These are phyloP conservation scores for Crenichthys baileyi DNA, from an alignment of 2,797 vertebrate genomes.

Conservation along the genomic window DNA sequence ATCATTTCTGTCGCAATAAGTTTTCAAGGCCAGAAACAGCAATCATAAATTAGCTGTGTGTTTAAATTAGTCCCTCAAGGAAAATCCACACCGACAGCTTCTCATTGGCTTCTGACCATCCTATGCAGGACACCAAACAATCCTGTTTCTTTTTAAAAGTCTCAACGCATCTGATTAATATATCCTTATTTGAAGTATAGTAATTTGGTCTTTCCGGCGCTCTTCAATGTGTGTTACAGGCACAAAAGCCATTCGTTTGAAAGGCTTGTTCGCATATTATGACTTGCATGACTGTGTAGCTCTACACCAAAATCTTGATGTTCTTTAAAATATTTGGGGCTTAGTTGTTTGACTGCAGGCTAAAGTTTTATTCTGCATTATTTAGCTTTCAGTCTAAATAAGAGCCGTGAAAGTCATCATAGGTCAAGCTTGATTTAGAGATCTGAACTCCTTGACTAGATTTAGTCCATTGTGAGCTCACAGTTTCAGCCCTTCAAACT, in stretches of 20 bases:
- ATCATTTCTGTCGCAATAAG: too few relatives aligned
- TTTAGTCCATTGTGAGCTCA: slow-evolving; percentile 63
- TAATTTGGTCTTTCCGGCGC: too few relatives aligned
- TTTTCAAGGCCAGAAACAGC: too few relatives aligned
- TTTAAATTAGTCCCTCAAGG: too few relatives aligned
- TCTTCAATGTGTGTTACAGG: neutral
- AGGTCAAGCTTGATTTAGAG: slow-evolving; percentile 63
- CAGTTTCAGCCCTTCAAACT: slow-evolving; percentile 66
- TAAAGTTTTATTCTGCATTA: slow-evolving; percentile 56
- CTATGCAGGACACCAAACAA: too few relatives aligned
- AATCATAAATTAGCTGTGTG: too few relatives aligned
- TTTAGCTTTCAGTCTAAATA: slow-evolving; percentile 46
- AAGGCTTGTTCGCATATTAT: neutral
- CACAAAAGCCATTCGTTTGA: neutral
- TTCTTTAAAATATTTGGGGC: slow-evolving; percentile 61
- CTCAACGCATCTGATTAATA: too few relatives aligned
- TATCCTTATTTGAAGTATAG: too few relatives aligned
- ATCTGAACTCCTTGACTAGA: slow-evolving; percentile 51
- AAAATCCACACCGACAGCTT: too few relatives aligned
- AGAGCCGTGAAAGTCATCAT: slow-evolving; percentile 47
- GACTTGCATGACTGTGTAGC: neutral
- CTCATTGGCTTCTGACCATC: too few relatives aligned
- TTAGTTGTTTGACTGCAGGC: slow-evolving; percentile 63
- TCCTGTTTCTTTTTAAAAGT: too few relatives aligned
- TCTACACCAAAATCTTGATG: slow-evolving; percentile 17